Conservation (phyloP, 2,113 vertebrate species). For the Alectura lathami region DNA sequence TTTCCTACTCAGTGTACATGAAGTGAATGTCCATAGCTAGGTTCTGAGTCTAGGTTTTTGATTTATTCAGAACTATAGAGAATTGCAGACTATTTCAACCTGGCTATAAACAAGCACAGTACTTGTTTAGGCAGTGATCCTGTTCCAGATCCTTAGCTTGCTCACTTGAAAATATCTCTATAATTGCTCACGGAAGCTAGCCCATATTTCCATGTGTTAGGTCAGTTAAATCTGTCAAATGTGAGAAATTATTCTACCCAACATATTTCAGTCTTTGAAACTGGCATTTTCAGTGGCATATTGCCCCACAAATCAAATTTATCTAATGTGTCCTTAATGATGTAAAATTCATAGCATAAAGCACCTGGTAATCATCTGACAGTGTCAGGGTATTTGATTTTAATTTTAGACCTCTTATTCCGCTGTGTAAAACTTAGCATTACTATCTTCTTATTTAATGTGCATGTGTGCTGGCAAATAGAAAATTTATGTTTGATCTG, state of each 20-base stretch:
- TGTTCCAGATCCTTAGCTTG: neutral
- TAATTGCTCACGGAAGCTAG: neutral
- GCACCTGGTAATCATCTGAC: constrained; percentile 35
- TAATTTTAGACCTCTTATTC: constrained; percentile 9
- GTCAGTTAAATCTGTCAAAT: neutral
- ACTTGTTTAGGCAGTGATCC: neutral
- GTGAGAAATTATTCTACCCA: neutral
- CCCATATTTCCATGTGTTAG: neutral
- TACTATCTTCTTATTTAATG: neutral
- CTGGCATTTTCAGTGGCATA: neutral
- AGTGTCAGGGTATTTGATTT: neutral
- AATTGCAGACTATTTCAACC: neutral
- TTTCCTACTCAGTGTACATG: neutral
- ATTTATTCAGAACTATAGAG: neutral
- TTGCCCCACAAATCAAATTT: neutral
- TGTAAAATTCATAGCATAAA: constrained; percentile 3
- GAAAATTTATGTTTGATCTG: constrained; percentile 29
- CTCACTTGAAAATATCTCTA: neutral
- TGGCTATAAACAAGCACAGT: neutral
- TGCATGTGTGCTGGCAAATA: neutral
- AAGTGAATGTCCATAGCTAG: neutral
- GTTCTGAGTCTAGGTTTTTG: neutral
- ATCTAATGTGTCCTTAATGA: neutral
- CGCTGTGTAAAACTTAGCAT: neutral
- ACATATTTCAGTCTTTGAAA: neutral